Conservation (phyloP, 2,888 invertebrate genomes). For the Ariolimax columbianus region DNA sequence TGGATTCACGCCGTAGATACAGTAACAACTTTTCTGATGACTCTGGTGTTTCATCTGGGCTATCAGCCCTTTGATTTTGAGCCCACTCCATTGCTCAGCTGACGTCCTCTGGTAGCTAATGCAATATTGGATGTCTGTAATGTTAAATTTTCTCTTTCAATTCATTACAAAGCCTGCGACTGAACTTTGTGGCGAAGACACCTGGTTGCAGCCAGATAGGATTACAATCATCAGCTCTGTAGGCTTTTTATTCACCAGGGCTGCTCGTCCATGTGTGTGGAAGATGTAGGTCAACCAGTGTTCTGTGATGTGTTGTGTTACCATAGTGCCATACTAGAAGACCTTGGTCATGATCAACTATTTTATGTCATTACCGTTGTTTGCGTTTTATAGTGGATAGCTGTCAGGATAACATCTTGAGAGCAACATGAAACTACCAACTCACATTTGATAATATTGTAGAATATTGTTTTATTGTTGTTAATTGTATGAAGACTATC, state of each 20-base stretch:
- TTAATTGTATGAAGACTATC: not conserved
- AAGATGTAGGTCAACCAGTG: not conserved
- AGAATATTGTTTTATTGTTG: not conserved
- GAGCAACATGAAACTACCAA: no score
- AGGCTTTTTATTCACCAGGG: not conserved
- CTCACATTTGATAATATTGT: not conserved
- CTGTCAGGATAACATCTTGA: not conserved
- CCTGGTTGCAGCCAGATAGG: not conserved
- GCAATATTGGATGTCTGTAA: conserved; percentile 14
- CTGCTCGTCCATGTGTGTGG: not conserved
- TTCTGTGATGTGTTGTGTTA: conserved; percentile 6
- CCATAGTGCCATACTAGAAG: conserved; percentile 27
- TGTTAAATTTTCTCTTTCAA: conserved; percentile 33
- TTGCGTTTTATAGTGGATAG: not conserved
- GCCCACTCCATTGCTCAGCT: not conserved
- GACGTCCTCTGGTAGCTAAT: conserved; percentile 13
- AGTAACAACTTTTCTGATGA: conserved; percentile 49
- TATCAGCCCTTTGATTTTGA: conserved; percentile 46
- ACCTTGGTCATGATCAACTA: not conserved
- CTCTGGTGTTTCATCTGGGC: conserved; percentile 44
- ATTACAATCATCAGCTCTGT: not conserved
- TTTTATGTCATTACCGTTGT: conserved; percentile 21
- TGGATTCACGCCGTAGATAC: conserved; percentile 59
- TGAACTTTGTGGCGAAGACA: conserved; percentile 15
- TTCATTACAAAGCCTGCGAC: conserved; percentile 26